These are phyloP conservation scores for Branchinecta sandiegonensis DNA, from an alignment of 2,888 invertebrate genomes.

Conservation along the genomic window DNA sequence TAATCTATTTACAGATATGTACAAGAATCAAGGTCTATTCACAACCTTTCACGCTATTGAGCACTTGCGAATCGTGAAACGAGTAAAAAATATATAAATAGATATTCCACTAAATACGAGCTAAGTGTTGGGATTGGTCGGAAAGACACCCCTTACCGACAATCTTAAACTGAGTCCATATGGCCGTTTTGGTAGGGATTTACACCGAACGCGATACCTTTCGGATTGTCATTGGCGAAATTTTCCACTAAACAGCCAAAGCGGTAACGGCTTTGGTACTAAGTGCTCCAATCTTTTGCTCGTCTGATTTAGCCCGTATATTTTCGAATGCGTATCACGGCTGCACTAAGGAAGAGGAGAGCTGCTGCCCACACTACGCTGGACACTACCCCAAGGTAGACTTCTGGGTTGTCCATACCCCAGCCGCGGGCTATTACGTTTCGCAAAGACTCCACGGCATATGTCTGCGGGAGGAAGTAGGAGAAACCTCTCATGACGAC, in stretches of 20 bases:
- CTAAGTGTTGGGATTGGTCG: no score
- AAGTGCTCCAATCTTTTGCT: neutral
- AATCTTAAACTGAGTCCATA: no score
- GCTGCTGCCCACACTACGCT: constrained; percentile 47
- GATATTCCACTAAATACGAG: no score
- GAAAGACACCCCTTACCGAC: no score
- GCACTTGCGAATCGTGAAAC: no score
- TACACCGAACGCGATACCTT: no score
- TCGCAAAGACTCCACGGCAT: constrained; percentile 58
- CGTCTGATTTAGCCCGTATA: constrained; percentile 23
- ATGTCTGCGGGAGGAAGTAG: constrained; percentile 57
- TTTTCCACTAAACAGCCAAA: neutral
- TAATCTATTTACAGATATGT: no score
- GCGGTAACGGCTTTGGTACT: neutral
- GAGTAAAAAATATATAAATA: no score
- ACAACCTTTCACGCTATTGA: no score
- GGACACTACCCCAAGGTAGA: constrained; percentile 57
- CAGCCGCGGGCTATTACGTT: constrained; percentile 62
- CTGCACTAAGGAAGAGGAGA: constrained; percentile 29
- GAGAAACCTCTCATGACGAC: constrained; percentile 48
- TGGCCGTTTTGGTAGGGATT: no score
- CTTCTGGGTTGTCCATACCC: constrained; percentile 48
- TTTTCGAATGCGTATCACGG: constrained; percentile 23
- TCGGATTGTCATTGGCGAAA: no score
- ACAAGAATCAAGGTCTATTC: no score